A percentile compares a stretch with the other conserved stretches of the same genome.
Conservation (phyloP, 1,140 invertebrate genomes). For the Drosophila baimaii region DNA sequence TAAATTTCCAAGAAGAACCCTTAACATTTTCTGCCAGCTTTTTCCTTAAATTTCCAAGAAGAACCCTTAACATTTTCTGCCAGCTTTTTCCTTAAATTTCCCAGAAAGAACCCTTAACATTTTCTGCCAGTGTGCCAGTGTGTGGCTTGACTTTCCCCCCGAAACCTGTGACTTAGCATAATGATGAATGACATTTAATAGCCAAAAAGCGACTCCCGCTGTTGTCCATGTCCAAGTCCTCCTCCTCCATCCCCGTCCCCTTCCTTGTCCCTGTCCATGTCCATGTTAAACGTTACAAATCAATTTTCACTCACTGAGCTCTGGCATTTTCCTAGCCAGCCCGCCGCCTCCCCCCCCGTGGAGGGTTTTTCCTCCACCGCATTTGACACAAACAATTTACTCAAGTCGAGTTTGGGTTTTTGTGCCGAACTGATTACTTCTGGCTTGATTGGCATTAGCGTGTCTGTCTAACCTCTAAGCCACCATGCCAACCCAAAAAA, state of each 20-base stretch:
- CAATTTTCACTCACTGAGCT: constrained; percentile 62
- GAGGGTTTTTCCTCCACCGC: constrained; percentile 10
- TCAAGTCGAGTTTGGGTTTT: constrained; percentile 40
- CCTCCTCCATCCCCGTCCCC: background rate
- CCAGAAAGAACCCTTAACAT: background rate
- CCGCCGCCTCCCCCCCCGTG: constrained; percentile 1
- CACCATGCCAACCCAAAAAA: too few relatives aligned
- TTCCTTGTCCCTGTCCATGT: constrained; percentile 19
- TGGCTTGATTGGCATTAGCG: constrained; percentile 77
- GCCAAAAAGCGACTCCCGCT: constrained; percentile 31
- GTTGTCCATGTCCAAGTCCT: constrained; percentile 2
- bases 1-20: too few relatives aligned
- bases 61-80: too few relatives aligned
- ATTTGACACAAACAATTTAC: constrained; percentile 77
- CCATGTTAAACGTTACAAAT: constrained; percentile 77
- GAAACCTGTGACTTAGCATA: constrained; percentile 67
- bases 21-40: too few relatives aligned
- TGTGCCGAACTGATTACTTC: constrained; percentile 62
- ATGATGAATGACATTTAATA: constrained; percentile 82
- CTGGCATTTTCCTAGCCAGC: constrained; percentile 12
- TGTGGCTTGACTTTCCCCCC: background rate
- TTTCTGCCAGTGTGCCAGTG: background rate
- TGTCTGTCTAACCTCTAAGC: constrained; percentile 57
- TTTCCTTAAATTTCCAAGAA: too few relatives aligned
- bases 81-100: too few relatives aligned